Evolutionary conservation across 2,888 invertebrate genomes (phyloP), one percentile per base, ranked within the genome.

Genomic region (Sarcophaga subvicina): DNA sequence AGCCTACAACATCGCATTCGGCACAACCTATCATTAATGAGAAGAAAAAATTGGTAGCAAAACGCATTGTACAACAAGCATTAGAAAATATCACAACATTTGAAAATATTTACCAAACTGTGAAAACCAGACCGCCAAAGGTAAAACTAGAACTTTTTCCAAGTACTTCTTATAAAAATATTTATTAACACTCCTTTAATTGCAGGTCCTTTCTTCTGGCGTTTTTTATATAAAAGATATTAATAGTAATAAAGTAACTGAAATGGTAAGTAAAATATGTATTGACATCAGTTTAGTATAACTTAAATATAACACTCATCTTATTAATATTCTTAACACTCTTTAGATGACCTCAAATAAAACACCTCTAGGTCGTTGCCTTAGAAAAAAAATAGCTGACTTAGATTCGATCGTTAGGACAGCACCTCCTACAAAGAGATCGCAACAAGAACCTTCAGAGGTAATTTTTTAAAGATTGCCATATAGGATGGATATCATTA

Each of bases 101-200:
- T 80, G 84, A 84, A 80, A 76, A 70, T 11, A n/a, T 80, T 22
- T 84, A 84, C 22, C 75, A 71, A 37, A 66, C 75, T 37, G 25
- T 84, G 17, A 84, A 84, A 76, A 80, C 17, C 27, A 80, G 76
- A 5, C 22, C 60, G 8, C 73, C 80, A n/a, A 80, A 66, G 75
- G 84, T 84, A 71, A 64, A n/a, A 47, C 12, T 54, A 14, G 4
- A 54, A 1, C 37, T 37, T 37, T 37, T 37, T 37, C 8, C 37
- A 37, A 8, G 37, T 8, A 37, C 45, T 14, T 66, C 8, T 8
- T 6, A 64, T 8, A 37, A 72, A 6, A 8, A 14, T 25, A 60
- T 37, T 4, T 54, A 11, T 20, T 17, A 22, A 27, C 37, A 8
- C 59, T 70, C 14, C 5, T 60, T 25, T 62, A 63, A 47, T 80